phyloP scores from a whole-genome alignment of 2,113 vertebrate species.

The Neopipo cinnamomea region DNA sequence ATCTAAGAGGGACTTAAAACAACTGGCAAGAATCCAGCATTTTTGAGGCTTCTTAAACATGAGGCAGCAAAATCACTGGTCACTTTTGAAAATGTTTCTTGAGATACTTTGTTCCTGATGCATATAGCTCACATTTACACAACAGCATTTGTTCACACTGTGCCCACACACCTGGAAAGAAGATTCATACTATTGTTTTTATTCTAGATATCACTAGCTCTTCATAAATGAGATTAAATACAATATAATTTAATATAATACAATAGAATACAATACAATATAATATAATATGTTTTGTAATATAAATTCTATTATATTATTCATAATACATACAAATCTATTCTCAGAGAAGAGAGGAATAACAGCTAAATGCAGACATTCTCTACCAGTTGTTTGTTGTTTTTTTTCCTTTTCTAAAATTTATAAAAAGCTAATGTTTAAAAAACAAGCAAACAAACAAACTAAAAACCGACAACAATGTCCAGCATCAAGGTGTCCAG shows the following conservation, averaged over 20 bases:
- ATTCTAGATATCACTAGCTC: not conserved
- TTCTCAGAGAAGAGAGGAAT: not conserved
- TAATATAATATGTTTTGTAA: not conserved
- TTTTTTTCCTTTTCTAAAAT: not conserved
- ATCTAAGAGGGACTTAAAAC: not conserved
- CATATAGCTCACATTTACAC: not conserved
- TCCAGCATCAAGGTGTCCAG: not conserved
- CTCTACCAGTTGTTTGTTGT: not conserved
- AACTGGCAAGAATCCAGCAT: not conserved
- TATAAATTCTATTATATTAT: not conserved
- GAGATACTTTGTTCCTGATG: not conserved
- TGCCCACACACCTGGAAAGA: not conserved
- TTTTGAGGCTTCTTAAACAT: not conserved
- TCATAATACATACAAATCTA: not conserved
- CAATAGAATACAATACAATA: not conserved
- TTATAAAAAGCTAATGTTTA: not conserved
- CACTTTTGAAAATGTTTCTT: not conserved
- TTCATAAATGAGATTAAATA: not conserved
- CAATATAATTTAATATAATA: not conserved
- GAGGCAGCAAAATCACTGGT: not conserved
- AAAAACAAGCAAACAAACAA: not conserved
- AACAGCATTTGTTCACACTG: not conserved
- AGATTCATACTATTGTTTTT: not conserved
- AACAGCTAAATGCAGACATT: not conserved
- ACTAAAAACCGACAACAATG: not conserved